Base-by-base conservation (phyloP, 2,888 invertebrate genomes). In the Chydorus sphaericus region DNA sequence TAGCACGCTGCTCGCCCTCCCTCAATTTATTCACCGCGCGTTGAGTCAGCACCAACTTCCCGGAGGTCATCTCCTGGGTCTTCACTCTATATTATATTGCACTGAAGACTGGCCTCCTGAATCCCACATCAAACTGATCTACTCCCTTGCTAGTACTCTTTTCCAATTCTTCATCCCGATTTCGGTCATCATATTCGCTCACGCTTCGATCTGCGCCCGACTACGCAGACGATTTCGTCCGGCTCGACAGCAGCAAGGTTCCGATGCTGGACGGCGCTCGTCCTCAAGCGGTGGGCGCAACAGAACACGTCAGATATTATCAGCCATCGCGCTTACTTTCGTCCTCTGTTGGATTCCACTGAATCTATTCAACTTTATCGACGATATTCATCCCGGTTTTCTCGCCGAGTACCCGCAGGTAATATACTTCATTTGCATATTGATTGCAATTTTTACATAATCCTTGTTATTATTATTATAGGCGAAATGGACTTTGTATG, bases 281-380 rank as follows among this genome's bases (percentile, higher is more conserved):
- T 59, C 57, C 7, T 65, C 72, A 26, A 76, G 85, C 37, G 78
- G 82, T 62, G 74, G 83, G 39, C 79, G 85, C 2, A 79, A 83
- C 62, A 81, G 85, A 62, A 93, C 92, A 18, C 91, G 92, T 70
- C 79, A 85, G n/a, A 78, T 93, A 23, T 74, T 93, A 5, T 81
- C 86, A 59, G 83, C 85, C 44, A 91, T 93, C 61, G 86, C 87
- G 5, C 76, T 85, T 3, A 86, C 91, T 3, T 93, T 91, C 67
- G 87, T 85, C 1, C 78, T 90, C 56, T 89, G 89, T 63, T 93
- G 92, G 92, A 70, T 93, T 60, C 93, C 93, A 0, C 69, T 93
- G 57, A 92, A 93, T 66, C 78, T 90, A 10, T 85, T 85, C 70
- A 92, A 92, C 71, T 69, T 87, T 51, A 77, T 83, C 61, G 81